Evolutionary conservation across 1,140 invertebrate genomes (phyloP), one percentile per base, ranked within the genome.

Genomic region (Camponotus pennsylvanicus): DNA sequence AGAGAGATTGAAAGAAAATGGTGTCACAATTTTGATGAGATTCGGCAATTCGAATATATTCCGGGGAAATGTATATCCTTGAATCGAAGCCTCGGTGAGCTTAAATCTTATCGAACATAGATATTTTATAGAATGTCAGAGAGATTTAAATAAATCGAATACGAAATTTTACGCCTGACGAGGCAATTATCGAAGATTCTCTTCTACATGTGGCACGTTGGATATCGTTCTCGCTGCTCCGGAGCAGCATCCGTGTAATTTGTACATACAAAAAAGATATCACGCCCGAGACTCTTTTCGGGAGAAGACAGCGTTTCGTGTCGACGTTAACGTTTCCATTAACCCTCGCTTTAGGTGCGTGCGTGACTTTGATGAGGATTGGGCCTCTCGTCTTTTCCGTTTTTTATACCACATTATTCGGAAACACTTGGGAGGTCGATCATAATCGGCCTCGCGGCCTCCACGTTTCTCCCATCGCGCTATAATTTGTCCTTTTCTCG

Each of bases 351-450:
- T 93, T 90, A 86, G 87, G 76, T 49, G 78, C 9, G 42, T 91
- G 88, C 92, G 91, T 92, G 92, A 93, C 92, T 91, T 93, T 93
- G 92, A 93, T 90, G 92, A 91, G 91, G 92, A 93, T 92, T 84
- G 80, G 75, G 59, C 88, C 79, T 90, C 75, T 86, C 49, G 40
- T 77, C 37, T 13, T 45, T 34, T 75, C 78, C 78, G 64, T 70
- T 87, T 89, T 85, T 86, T 67, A 45, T 85, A 34, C 78, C 83
- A 63, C 57, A 71, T 90, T 90, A 80, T 87, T 86, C 85, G 87
- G 84, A 66, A 90, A 90, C 77, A 77, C 89, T 78, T 91, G 91
- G 91, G 92, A 92, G 92, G 91, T 92, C 91, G 88, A 37, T 63
- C 21, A 57, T 77, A 82, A 89, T 82, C 75, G 34, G 57, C 34